Base-by-base conservation (phyloP, 2,113 vertebrate species). In the Psilopsiagon aurifrons region DNA sequence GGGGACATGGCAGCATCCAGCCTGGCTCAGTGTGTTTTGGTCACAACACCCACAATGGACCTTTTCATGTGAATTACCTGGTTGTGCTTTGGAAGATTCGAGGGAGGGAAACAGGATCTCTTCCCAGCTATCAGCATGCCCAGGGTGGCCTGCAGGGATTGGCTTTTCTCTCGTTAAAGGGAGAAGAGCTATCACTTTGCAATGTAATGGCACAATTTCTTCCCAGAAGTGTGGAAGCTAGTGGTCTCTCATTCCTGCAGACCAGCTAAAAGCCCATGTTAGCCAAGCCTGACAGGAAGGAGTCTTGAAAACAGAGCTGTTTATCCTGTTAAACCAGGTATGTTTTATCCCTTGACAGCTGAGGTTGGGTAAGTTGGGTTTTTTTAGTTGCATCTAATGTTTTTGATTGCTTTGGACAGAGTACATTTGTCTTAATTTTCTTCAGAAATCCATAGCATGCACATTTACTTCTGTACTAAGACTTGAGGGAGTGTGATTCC, bases 31-130 rank as follows among this genome's bases (percentile, higher is more conserved):
- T 2, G 7, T 29, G 23, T 10, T 67, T 25, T 41, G 22, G 12
- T 28, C 25, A 43, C 8, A 9, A 0, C 0, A 1, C 33, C 7
- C 27, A 17, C 1, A 1, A 18, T 39, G 11, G 3, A 6, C 16
- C 28, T 70, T 31, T 23, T 63, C 9, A 3, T 13, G 8, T 37
- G 47, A 27, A 9, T 46, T 49, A 37, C 10, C 22, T 89, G 59
- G 11, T 19, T 77, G 27, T 79, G 51, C 41, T 78, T 67, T 69
- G 22, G 28, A 54, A 52, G 52, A 35, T 20, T 35, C 54, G 44
- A 23, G 69, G 7, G 13, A 63, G 31, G 37, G 33, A 49, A 63
- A 8, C 37, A 49, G 3, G 49, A 41, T 64, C n/a, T 75, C 23
- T 24, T 59, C 24, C 16, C 31, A 43, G 7, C 13, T 24, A 47